Conservation (phyloP, 1,140 invertebrate species). For the Lepidurus apus region DNA sequence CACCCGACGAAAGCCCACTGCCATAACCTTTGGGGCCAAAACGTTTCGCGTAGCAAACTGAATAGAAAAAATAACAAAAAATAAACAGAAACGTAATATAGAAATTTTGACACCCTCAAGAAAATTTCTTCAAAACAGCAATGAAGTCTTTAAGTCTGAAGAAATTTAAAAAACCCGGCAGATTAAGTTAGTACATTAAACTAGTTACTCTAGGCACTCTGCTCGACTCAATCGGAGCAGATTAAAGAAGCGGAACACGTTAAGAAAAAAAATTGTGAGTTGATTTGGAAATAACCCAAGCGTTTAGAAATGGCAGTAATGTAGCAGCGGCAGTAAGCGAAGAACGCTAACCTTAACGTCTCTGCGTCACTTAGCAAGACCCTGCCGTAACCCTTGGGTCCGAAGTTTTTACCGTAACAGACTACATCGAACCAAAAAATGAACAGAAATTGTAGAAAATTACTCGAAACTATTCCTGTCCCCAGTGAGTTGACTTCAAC, state of each 20-base stretch:
- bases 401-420: conserved; percentile 74
- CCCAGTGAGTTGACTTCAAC: too few relatives aligned
- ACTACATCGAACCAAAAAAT: conserved; percentile 46
- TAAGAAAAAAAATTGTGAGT: neutral
- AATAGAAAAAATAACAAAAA: conserved; percentile 32
- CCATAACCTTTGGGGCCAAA: conserved; percentile 92
- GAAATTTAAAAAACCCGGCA: too few relatives aligned
- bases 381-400: conserved; percentile 79
- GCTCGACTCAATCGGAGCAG: neutral
- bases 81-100: conserved; percentile 15
- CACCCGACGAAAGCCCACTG: conserved; percentile 84
- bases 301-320: neutral
- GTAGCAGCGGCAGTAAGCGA: neutral
- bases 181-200: too few relatives aligned
- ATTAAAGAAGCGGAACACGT: neutral
- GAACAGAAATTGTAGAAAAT: conserved; percentile 31
- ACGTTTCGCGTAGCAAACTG: conserved; percentile 48
- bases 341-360: conserved; percentile 23
- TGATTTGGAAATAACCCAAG: neutral
- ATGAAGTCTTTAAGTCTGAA: too few relatives aligned
- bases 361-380: conserved; percentile 42
- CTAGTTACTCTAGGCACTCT: neutral
- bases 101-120: neutral
- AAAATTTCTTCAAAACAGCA: too few relatives aligned
- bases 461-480: conserved; percentile 27